These are phyloP conservation scores for Ellobium chinense DNA, from an alignment of 2,888 invertebrate genomes.

Conservation along the genomic window DNA sequence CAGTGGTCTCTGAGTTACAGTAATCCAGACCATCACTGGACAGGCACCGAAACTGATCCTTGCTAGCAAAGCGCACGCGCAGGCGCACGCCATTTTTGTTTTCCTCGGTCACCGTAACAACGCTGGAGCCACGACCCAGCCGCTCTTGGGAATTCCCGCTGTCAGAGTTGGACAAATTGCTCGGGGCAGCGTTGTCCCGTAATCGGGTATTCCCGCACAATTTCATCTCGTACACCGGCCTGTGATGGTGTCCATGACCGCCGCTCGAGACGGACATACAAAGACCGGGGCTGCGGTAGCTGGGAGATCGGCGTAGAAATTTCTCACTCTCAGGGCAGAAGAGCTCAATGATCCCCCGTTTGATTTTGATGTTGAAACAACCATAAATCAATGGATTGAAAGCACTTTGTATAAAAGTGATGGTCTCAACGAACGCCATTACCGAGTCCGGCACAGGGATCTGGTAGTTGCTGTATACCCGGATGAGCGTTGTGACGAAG, in stretches of 20 bases:
- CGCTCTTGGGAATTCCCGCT: conserved; percentile 54
- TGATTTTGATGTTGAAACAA: conserved; percentile 78
- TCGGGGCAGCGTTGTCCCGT: conserved; percentile 13
- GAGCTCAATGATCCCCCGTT: conserved; percentile 63
- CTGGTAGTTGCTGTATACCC: conserved; percentile 78
- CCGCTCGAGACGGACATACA: conserved; percentile 53
- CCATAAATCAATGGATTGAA: conserved; percentile 80
- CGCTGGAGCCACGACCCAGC: conserved; percentile 27
- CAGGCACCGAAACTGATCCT: conserved; percentile 53
- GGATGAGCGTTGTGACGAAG: conserved; percentile 79
- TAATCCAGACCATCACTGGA: conserved; percentile 34
- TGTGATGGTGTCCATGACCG: conserved; percentile 36
- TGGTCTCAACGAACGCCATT: conserved; percentile 77
- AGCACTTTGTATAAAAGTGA: conserved; percentile 77
- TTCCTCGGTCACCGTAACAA: conserved; percentile 63
- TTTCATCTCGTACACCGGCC: conserved; percentile 23
- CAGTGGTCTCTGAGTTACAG: conserved; percentile 15
- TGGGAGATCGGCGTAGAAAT: conserved; percentile 31
- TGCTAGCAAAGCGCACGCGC: conserved; percentile 67
- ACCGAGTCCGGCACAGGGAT: conserved; percentile 73
- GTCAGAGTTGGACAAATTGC: conserved; percentile 51
- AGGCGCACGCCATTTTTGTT: conserved; percentile 70
- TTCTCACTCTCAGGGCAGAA: conserved; percentile 58
- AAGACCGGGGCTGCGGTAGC: conserved; percentile 48
- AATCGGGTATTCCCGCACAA: conserved; percentile 27